Conservation (phyloP, 2,888 invertebrate genomes). For the Mythimna ferrago region DNA sequence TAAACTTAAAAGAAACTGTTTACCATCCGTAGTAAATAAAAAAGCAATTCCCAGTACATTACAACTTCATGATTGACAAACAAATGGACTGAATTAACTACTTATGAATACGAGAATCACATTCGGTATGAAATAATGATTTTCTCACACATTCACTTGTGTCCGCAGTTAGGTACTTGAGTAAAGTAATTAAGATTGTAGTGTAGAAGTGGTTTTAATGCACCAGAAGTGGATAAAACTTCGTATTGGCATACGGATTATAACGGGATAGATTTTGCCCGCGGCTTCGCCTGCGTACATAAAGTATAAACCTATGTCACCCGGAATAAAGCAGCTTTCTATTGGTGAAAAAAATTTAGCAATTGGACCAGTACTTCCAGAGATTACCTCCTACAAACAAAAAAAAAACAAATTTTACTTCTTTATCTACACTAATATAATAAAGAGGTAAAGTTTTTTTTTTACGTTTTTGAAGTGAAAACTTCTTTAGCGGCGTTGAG, state of each 20-base stretch:
- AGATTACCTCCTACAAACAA: too few species aligned
- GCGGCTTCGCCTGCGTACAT: too few species aligned
- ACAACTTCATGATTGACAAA: conserved; percentile 58
- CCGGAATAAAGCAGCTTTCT: too few species aligned
- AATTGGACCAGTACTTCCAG: too few species aligned
- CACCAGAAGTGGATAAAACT: neutral
- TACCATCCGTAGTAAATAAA: conserved; percentile 31
- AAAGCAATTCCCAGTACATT: conserved; percentile 46
- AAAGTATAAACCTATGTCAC: too few species aligned
- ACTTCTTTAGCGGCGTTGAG: too few species aligned
- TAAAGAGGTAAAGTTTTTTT: too few species aligned
- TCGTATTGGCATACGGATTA: neutral
- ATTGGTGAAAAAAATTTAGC: too few species aligned
- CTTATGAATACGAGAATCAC: conserved; percentile 65
- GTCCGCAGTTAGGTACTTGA: conserved; percentile 17
- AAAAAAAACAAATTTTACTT: too few species aligned
- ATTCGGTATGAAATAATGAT: conserved; percentile 64
- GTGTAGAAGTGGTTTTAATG: conserved; percentile 6
- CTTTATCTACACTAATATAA: too few species aligned
- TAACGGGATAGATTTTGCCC: neutral
- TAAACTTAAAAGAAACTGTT: conserved; percentile 1
- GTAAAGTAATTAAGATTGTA: conserved; percentile 11
- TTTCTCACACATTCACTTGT: conserved; percentile 66
- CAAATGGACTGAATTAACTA: conserved; percentile 54
- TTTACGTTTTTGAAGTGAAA: too few species aligned